Base-by-base conservation (phyloP, 2,113 vertebrate genomes). In the Leptosomus discolor region DNA sequence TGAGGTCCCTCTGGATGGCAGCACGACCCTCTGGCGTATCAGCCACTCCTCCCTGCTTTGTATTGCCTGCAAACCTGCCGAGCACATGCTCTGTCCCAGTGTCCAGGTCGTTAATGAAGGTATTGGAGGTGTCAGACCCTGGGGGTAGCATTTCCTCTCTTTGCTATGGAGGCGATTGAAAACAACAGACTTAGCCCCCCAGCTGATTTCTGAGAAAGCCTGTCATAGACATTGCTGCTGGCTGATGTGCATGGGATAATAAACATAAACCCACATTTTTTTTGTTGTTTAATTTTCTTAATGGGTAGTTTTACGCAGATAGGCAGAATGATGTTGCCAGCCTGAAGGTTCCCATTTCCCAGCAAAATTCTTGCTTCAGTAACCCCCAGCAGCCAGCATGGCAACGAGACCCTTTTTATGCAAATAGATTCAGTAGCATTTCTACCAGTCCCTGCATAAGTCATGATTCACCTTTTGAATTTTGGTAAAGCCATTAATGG, bases 21-120 rank as follows among this genome's bases (percentile, higher is more conserved):
- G 26, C 45, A 50, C 1, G 0, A 19, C 39, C 10, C 32, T 45
- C 39, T 50, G 51, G 32, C 0, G 0, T 21, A 24, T 16, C 81
- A 82, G 39, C 6, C 51, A 15, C 36, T n/a, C 6, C 50, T 81
- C 27, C 37, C 63, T 45, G 15, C 12, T 81, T 60, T 37, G 10
- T 24, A 3, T 50, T 76, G 71, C 11, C 75, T 81, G 12, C 21
- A 65, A 20, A 39, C 51, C 36, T 43, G 51, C 58, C 24, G 30
- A 60, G n/a, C 20, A 15, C 0, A 0, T 45, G 11, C 43, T 63
- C 67, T 70, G 30, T 67, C 17, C 36, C 63, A 54, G 13, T 5
- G 20, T 39, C 27, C 64, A n/a, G 18, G 30, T 34, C 1, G 0
- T n/a, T 41, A 36, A 76, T 19, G 41, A 81, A 69, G 26, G 46